A percentile compares a stretch with the other conserved stretches of the same genome.
Conservation (phyloP, 2,888 invertebrate species). For the Melieria crassipennis region DNA sequence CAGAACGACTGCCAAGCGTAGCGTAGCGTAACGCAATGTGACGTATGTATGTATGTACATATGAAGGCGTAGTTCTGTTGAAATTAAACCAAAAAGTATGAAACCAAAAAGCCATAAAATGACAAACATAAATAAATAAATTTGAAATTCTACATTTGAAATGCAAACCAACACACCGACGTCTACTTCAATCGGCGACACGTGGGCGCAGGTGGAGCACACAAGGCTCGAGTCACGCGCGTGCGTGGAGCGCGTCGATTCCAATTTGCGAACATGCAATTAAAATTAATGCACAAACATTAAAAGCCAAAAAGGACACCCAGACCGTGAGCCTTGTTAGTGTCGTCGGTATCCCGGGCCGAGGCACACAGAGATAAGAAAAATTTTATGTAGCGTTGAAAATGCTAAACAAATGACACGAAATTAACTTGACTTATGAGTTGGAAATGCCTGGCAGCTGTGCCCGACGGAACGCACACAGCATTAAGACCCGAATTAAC, state of each 20-base stretch:
- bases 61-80: no score
- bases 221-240: no score
- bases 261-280: conserved; percentile 39
- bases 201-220: no score
- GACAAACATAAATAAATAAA: no score
- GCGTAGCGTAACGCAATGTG: no score
- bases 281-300: conserved; percentile 39
- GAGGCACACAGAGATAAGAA: conserved; percentile 35
- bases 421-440: conserved; percentile 63
- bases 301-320: conserved; percentile 15
- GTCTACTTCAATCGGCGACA: no score
- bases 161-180: no score
- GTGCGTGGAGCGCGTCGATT: conserved; percentile 4
- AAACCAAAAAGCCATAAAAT: no score
- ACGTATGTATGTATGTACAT: no score
- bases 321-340: background rate
- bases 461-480: conserved; percentile 36
- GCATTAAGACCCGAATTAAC: conserved; percentile 31
- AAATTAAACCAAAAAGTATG: no score
- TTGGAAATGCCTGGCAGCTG: conserved; percentile 59
- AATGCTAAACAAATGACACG: conserved; percentile 59
- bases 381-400: conserved; percentile 58
- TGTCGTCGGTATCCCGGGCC: conserved; percentile 3
- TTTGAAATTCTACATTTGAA: no score
- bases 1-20: no score